A percentile compares a stretch with the other conserved stretches of the same genome.
These are phyloP conservation scores for Lasioglossum morio DNA, from an alignment of 2,888 invertebrate species.

Conservation along the genomic window DNA sequence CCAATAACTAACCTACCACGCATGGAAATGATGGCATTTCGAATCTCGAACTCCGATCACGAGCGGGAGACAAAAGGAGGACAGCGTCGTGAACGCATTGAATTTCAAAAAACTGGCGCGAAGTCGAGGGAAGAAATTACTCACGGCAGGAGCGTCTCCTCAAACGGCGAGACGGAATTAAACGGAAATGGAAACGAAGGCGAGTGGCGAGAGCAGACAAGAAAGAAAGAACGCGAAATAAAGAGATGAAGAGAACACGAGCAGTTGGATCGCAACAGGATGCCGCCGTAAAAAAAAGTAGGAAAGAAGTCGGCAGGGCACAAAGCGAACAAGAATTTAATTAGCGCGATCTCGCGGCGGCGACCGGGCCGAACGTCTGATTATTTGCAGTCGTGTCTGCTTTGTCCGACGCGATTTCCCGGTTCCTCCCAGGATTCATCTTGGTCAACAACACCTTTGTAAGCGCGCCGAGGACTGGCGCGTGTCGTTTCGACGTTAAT, in stretches of 20 bases:
- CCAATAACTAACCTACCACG: too few relatives aligned
- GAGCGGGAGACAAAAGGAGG: not conserved
- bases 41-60: not conserved
- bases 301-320: not conserved
- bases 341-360: constrained; percentile 26
- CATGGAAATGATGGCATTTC: too few relatives aligned
- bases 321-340: constrained; percentile 41
- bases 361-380: not conserved
- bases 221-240: too few relatives aligned
- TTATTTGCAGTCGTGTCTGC: constrained; percentile 23
- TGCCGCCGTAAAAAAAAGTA: not conserved
- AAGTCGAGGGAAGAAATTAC: not conserved
- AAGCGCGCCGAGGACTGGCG: not conserved
- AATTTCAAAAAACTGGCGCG: not conserved
- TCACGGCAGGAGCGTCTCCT: not conserved
- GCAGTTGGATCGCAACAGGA: not conserved
- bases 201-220: not conserved
- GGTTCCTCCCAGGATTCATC: not conserved
- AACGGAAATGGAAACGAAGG: not conserved
- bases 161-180: not conserved
- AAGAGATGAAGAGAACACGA: not conserved
- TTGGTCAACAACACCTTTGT: constrained; percentile 15
- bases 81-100: not conserved
- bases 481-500: constrained; percentile 37
- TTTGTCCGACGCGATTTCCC: constrained; percentile 8